phyloP scores from a whole-genome alignment of 1,140 invertebrate species.

The Bombus pyrosoma region DNA sequence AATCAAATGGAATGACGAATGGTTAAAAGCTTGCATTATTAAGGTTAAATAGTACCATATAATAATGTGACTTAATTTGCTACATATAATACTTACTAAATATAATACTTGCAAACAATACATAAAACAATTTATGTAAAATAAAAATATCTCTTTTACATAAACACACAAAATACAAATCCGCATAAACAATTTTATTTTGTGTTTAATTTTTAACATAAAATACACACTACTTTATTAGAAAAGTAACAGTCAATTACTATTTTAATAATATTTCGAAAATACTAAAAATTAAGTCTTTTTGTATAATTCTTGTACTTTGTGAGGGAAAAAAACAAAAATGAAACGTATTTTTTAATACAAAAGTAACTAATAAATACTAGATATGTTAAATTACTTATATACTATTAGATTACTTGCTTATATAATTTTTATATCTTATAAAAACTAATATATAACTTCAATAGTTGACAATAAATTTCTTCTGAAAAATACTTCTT shows the following conservation, averaged over 20 bases:
- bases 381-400: too few relatives aligned
- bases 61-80: too few relatives aligned
- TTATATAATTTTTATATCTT: too few relatives aligned
- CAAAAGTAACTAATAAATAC: too few relatives aligned
- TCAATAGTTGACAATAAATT: neutral
- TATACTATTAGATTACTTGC: too few relatives aligned
- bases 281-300: neutral
- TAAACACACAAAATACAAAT: neutral
- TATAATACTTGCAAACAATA: neutral
- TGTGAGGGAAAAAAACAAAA: too few relatives aligned
- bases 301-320: too few relatives aligned
- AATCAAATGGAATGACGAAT: neutral
- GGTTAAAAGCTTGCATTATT: too few relatives aligned
- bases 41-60: too few relatives aligned
- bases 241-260: neutral
- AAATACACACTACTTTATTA: neutral
- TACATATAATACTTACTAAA: too few relatives aligned
- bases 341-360: too few relatives aligned
- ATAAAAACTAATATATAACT: constrained; percentile 6
- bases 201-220: neutral
- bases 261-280: neutral
- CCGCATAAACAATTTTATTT: neutral
- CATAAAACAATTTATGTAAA: constrained; percentile 30
- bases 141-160: constrained; percentile 9
- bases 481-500: neutral